Percentiles rank a stretch among this genome's conserved stretches.
These are phyloP conservation scores for Sebastes cheni DNA, from an alignment of 2,797 vertebrate species.

Conservation along the genomic window DNA sequence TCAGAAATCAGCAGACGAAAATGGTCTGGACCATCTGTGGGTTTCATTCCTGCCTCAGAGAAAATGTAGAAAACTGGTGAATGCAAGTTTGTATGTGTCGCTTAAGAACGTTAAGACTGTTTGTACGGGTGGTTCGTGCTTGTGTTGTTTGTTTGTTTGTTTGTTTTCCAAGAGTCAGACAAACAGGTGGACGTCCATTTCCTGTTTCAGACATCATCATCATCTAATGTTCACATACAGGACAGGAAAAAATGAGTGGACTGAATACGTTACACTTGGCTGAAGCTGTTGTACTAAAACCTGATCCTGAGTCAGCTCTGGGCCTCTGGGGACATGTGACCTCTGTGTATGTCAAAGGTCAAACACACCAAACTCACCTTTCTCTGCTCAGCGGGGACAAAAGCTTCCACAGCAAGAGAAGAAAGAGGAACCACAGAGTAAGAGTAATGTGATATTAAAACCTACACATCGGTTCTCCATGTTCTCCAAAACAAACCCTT, in stretches of 20 bases:
- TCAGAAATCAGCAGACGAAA: background rate
- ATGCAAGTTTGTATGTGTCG: too few species aligned
- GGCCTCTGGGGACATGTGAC: conserved; percentile 36
- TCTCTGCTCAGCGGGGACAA: conserved; percentile 1
- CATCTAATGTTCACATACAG: too few species aligned
- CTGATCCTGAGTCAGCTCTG: background rate
- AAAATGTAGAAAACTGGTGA: too few species aligned
- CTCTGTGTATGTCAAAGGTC: conserved; percentile 45
- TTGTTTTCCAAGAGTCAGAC: background rate
- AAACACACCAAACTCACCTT: conserved; percentile 56
- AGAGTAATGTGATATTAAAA: background rate
- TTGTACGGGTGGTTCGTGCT: background rate
- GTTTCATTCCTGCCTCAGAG: too few species aligned
- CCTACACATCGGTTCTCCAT: background rate
- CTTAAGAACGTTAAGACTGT: background rate
- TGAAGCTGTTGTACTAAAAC: background rate
- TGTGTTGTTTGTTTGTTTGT: background rate
- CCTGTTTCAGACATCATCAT: background rate
- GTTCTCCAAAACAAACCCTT: background rate
- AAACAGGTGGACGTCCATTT: background rate
- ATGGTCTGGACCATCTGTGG: too few species aligned
- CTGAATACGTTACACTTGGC: background rate
- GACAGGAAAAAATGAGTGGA: background rate
- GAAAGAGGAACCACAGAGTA: background rate
- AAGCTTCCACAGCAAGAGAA: background rate